These are phyloP conservation scores for Catamblyrhynchus diadema DNA, from an alignment of 2,797 vertebrate genomes.

Conservation along the genomic window DNA sequence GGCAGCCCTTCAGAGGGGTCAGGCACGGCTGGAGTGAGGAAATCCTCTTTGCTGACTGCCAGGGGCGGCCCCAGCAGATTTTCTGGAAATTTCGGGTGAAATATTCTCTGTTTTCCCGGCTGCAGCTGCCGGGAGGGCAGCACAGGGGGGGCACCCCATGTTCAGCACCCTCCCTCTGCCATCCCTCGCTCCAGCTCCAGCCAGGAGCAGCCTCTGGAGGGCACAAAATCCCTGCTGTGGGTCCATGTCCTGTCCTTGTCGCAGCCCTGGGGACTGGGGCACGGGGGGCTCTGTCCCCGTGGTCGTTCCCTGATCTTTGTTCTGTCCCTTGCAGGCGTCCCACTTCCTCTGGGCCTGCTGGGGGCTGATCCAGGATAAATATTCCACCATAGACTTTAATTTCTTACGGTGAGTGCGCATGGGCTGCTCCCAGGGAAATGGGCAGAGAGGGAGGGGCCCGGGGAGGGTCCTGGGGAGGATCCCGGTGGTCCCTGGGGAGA, in stretches of 20 bases:
- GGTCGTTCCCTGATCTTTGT: background rate
- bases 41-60: background rate
- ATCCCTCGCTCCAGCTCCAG: accelerated
- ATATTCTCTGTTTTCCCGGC: background rate
- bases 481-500: too few species aligned
- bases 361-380: slow-evolving; percentile 96
- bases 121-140: background rate
- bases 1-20: background rate
- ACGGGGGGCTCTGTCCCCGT: accelerated
- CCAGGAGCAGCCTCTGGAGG: background rate
- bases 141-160: accelerated
- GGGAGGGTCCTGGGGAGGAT: too few species aligned
- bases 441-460: accelerated
- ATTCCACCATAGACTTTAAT: slow-evolving; percentile 94
- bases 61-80: accelerated
- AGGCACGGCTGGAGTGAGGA: background rate
- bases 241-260: background rate
- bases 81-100: background rate
- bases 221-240: accelerated
- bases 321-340: slow-evolving; percentile 81
- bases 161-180: background rate
- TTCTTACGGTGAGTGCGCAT: slow-evolving; percentile 85
- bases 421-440: background rate
- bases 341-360: slow-evolving; percentile 98
- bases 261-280: background rate